Percentiles rank a stretch among this genome's conserved stretches.
Evolutionary conservation across 53 echinoderm and acorn worm genomes (phyloP).

Genomic region (Astropecten irregularis): DNA sequence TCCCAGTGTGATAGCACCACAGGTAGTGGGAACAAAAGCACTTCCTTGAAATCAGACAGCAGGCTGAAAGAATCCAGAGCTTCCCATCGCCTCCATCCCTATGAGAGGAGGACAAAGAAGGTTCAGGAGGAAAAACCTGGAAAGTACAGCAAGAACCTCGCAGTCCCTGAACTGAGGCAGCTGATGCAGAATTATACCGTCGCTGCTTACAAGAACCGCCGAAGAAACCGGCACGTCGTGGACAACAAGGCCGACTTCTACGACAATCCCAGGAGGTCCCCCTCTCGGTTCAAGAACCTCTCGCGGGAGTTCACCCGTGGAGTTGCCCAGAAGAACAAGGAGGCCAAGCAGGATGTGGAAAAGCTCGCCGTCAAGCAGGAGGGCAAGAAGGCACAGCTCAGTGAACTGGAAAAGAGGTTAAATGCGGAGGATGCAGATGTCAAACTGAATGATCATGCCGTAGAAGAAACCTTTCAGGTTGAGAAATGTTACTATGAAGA

Average conservation of each 20-base stretch:
- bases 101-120: slow-evolving; percentile 1
- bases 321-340: slow-evolving; percentile 2
- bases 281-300: slow-evolving; percentile 35
- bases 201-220: slow-evolving; percentile 28
- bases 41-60: slow-evolving; percentile 20
- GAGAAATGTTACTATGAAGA: slow-evolving; percentile 40
- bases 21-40: neutral
- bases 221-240: neutral
- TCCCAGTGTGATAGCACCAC: neutral
- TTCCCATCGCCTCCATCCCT: slow-evolving; percentile 40
- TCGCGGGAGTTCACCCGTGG: slow-evolving; percentile 12
- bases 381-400: slow-evolving; percentile 26
- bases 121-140: neutral
- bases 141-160: slow-evolving; percentile 20
- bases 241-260: slow-evolving; percentile 10
- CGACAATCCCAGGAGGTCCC: neutral
- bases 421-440: neutral
- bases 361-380: neutral
- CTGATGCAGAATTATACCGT: slow-evolving; percentile 62
- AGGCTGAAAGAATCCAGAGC: slow-evolving; percentile 12
- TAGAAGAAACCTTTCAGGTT: slow-evolving; percentile 1
- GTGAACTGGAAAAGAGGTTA: slow-evolving; percentile 8
- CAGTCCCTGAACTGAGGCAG: slow-evolving; percentile 36
- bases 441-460: neutral
- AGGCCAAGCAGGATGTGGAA: slow-evolving; percentile 15